Evolutionary conservation across 2,888 invertebrate genomes (phyloP).

Genomic region (Caenorhabditis uteleia): DNA sequence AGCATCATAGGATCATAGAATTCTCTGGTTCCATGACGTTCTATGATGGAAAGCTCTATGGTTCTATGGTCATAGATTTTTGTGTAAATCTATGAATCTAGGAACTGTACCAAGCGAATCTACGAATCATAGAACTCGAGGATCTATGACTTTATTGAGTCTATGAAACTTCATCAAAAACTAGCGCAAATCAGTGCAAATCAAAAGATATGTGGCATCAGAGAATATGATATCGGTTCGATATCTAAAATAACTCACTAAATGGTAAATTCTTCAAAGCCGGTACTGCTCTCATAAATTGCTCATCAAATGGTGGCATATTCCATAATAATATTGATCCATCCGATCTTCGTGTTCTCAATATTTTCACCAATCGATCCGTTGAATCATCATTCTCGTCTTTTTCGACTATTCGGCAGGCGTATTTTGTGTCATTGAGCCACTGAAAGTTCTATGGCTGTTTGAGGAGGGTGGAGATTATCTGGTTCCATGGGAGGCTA

Average conservation of each 20-base stretch:
- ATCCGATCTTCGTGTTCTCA: constrained; percentile 21
- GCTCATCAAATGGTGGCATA: constrained; percentile 46
- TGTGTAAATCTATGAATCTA: too few species aligned
- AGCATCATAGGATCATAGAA: too few species aligned
- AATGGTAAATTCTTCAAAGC: constrained; percentile 37
- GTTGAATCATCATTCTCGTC: neutral
- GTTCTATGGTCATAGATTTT: too few species aligned
- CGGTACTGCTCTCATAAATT: constrained; percentile 48
- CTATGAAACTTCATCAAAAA: too few species aligned
- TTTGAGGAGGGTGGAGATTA: too few species aligned
- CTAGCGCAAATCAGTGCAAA: neutral
- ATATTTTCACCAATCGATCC: constrained; percentile 1
- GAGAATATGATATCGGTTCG: constrained; percentile 1
- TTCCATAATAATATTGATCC: constrained; percentile 50
- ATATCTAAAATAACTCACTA: constrained; percentile 18
- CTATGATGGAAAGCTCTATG: too few species aligned
- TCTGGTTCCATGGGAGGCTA: too few species aligned
- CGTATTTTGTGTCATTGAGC: constrained; percentile 33
- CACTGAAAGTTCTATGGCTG: constrained; percentile 43
- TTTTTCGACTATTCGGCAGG: constrained; percentile 14
- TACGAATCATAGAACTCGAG: too few species aligned
- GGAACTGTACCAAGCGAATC: too few species aligned
- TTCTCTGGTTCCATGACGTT: too few species aligned
- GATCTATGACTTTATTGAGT: too few species aligned
- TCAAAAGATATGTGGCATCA: neutral